A percentile compares a stretch with the other conserved stretches of the same genome.
These are phyloP conservation scores for Matsumurasca onukii DNA, from an alignment of 1,140 invertebrate species.

Conservation along the genomic window DNA sequence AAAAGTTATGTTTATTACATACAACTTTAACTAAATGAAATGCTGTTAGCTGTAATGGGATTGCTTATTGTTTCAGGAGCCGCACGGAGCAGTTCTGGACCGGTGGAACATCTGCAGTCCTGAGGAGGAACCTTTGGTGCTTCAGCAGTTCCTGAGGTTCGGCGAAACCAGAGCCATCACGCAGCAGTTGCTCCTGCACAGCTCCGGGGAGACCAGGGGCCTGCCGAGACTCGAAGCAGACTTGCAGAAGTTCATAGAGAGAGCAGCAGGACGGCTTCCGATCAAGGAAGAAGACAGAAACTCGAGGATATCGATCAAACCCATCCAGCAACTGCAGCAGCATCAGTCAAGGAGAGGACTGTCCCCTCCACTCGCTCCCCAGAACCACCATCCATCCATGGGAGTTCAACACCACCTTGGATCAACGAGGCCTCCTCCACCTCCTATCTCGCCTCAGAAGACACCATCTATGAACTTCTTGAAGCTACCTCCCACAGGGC, in stretches of 20 bases:
- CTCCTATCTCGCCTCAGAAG: conserved; percentile 30
- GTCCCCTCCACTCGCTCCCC: conserved; percentile 28
- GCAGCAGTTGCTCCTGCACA: conserved; percentile 68
- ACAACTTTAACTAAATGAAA: too few species aligned
- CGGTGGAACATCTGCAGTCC: conserved; percentile 79
- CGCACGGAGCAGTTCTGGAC: conserved; percentile 70
- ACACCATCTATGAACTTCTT: conserved; percentile 36
- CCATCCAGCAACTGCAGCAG: conserved; percentile 24
- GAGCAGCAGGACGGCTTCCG: conserved; percentile 39
- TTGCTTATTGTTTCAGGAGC: conserved; percentile 54
- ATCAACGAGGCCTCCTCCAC: conserved; percentile 27
- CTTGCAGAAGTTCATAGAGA: conserved; percentile 58
- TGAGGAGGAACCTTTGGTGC: conserved; percentile 81
- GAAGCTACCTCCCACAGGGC: conserved; percentile 40
- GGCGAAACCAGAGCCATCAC: conserved; percentile 80
- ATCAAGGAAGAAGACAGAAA: conserved; percentile 29
- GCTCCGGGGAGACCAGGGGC: conserved; percentile 39
- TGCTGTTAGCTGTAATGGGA: too few species aligned
- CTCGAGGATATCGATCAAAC: conserved; percentile 28
- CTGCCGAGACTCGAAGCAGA: conserved; percentile 53
- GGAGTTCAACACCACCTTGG: conserved; percentile 1
- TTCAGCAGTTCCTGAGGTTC: conserved; percentile 85
- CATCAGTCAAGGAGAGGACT: conserved; percentile 26
- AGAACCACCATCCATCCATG: conserved; percentile 29
- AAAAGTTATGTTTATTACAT: too few species aligned